Evolutionary conservation across 2,797 vertebrate species (phyloP).

Genomic region (Sandelia bainsii): DNA sequence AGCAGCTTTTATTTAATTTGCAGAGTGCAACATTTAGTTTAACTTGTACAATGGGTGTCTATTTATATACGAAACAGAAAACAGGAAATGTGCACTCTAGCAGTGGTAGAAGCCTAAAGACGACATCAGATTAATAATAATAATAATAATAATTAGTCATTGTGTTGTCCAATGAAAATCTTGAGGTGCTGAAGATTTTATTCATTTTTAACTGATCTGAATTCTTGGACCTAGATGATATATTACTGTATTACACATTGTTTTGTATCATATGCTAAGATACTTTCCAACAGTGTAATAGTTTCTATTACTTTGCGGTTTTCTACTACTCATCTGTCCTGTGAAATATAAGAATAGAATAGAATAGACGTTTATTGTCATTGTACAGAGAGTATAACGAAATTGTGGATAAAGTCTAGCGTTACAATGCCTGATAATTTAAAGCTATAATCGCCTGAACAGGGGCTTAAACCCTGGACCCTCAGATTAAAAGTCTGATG

Average conservation of each 20-base stretch:
- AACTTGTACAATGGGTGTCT: too few species aligned
- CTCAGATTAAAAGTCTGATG: slow-evolving; percentile 36
- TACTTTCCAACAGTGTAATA: not conserved
- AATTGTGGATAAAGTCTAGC: too few species aligned
- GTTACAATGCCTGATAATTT: too few species aligned
- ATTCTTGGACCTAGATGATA: not conserved
- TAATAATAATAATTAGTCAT: not conserved
- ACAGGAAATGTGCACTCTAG: not conserved
- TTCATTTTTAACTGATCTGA: not conserved
- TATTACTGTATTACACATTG: not conserved
- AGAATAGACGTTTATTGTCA: too few species aligned
- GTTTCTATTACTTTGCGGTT: not conserved
- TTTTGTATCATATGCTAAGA: not conserved
- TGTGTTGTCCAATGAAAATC: too few species aligned
- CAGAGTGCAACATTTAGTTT: too few species aligned
- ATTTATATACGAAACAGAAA: too few species aligned
- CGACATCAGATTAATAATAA: too few species aligned
- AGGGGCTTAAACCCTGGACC: slow-evolving; percentile 81
- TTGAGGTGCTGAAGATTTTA: not conserved
- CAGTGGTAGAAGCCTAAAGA: not conserved
- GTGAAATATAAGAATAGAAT: not conserved
- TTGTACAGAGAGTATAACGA: too few species aligned
- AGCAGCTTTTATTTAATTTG: too few species aligned
- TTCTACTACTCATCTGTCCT: not conserved
- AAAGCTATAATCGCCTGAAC: too few species aligned